Evolutionary conservation across 2,888 invertebrate species (phyloP), one percentile per base, ranked within the genome.

Genomic region (Luperina nickerlii): DNA sequence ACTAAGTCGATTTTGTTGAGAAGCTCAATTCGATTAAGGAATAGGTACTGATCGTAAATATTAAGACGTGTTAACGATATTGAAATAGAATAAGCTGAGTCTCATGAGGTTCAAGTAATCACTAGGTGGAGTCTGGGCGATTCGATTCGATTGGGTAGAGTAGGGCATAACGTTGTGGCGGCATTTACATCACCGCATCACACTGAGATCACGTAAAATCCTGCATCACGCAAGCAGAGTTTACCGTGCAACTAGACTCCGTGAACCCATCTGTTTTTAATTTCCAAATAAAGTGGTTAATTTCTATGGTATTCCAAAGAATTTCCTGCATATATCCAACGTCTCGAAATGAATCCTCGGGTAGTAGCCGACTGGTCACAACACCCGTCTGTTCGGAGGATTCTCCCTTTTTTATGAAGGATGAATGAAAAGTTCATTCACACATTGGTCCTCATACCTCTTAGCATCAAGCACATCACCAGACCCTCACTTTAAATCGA

Each of bases 21-120:
- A 38, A 62, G 32, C 38, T 51, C 48, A 32, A 78, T 67, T 84
- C 24, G 51, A 62, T 68, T 84, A 67, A 27, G 32, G 84, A 78
- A 62, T 67, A 38, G 38, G 38, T 38, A 48, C 5, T 66, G 65
- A 27, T 83, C 48, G 27, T 57, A 27, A 42, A 83, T 65, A 57
- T 82, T 38, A 48, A 9, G 18, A 57, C n/a, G 42, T 27, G 51
- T 51, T 60, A 51, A 6, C 13, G 32, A 67, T 24, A 32, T 77
- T 18, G 24, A 24, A 57, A 70, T 20, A 6, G 27, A 15, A n/a
- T n/a, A 18, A 27, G 2, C 45, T n/a, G 9, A 24, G 9, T 57
- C 54, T 57, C 24, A 70, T 0, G 9, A 18, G 11, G 11, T n/a
- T 48, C 13, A 11, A 69, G 11, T 48, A 24, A 70, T 70, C 32